A percentile compares a stretch with the other conserved stretches of the same genome.
Conservation (phyloP, 2,113 vertebrate genomes). For the Saguinus imperator region DNA sequence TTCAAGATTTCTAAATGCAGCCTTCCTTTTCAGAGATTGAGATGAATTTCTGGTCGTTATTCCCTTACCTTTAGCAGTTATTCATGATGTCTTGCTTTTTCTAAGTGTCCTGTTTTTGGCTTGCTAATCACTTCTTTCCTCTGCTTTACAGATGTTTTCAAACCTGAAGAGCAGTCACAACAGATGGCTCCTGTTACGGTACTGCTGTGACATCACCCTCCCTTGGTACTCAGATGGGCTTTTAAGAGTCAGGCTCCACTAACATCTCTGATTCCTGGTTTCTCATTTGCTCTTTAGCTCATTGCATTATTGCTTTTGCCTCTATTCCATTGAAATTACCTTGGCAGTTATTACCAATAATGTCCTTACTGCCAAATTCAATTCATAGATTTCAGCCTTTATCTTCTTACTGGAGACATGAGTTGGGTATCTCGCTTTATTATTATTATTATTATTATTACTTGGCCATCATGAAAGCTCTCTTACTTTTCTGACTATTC, state of each 20-base stretch:
- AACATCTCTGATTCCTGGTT: not conserved
- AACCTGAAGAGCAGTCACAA: not conserved
- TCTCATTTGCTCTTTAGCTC: not conserved
- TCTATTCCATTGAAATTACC: not conserved
- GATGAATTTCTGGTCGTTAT: not conserved
- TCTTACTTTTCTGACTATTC: not conserved
- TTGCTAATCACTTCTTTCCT: not conserved
- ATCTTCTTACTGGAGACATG: not conserved
- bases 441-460: not conserved
- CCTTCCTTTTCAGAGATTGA: not conserved
- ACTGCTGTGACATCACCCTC: accelerated
- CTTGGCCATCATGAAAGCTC: not conserved
- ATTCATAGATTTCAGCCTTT: conserved; percentile 11
- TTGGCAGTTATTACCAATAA: conserved; percentile 39
- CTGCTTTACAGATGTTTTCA: not conserved
- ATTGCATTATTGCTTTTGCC: not conserved
- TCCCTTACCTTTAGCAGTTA: not conserved
- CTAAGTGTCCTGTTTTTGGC: not conserved
- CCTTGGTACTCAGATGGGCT: not conserved
- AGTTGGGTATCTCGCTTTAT: not conserved
- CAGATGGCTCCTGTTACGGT: not conserved
- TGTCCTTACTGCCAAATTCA: conserved; percentile 1
- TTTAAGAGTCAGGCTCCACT: not conserved
- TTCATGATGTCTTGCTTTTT: not conserved
- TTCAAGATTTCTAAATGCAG: not conserved